phyloP scores from a whole-genome alignment of 2,888 invertebrate species.

The Azorinus chamasolen region DNA sequence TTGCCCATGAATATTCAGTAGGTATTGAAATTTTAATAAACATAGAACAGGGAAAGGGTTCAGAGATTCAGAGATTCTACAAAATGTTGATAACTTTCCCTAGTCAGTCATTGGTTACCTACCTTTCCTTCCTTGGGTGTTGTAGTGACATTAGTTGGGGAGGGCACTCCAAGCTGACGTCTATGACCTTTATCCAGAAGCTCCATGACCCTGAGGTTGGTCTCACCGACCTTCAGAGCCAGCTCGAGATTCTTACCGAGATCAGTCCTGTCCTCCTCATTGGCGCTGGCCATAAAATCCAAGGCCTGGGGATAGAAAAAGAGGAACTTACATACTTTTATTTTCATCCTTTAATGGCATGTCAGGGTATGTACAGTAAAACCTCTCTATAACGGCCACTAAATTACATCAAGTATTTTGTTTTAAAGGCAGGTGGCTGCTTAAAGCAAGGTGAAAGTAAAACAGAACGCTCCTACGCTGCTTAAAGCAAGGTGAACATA shows the following conservation, averaged over 20 bases:
- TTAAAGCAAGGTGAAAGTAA: no score
- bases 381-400: no score
- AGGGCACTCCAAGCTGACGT: slow-evolving; percentile 67
- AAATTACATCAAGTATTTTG: no score
- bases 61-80: no score
- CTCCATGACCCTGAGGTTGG: slow-evolving; percentile 73
- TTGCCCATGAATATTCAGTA: no score
- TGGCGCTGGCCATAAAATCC: slow-evolving; percentile 64
- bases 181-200: slow-evolving; percentile 73
- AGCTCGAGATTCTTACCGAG: slow-evolving; percentile 65
- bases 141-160: slow-evolving; percentile 60
- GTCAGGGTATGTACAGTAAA: no score
- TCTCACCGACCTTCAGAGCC: slow-evolving; percentile 74
- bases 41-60: no score
- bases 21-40: no score
- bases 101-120: background rate
- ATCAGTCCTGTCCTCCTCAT: slow-evolving; percentile 49
- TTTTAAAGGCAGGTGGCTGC: no score
- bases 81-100: no score
- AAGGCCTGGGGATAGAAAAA: slow-evolving; percentile 55
- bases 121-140: slow-evolving; percentile 71
- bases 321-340: background rate
- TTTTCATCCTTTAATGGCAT: background rate
- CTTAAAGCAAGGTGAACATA: no score
- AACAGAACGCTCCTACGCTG: no score